Evolutionary conservation across 2,113 vertebrate species (phyloP).

Genomic region (Labrus mixtus): DNA sequence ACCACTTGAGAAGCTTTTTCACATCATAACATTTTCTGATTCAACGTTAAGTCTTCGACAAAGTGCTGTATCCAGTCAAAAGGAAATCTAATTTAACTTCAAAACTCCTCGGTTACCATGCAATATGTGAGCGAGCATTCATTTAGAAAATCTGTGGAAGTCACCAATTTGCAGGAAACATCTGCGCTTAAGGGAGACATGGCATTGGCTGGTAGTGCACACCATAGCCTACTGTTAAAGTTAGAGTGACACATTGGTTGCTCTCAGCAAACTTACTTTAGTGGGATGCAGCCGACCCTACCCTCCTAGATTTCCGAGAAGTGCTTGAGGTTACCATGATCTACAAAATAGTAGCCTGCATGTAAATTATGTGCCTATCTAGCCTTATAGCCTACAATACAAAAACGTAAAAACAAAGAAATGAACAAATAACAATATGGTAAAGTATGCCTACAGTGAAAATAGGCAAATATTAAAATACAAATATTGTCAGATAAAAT

Average conservation of each 20-base stretch:
- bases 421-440: no score
- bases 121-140: neutral
- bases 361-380: no score
- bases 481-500: no score
- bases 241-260: neutral
- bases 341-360: no score
- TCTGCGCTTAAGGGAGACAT: neutral
- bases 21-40: neutral
- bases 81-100: neutral
- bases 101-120: neutral
- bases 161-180: constrained; percentile 27
- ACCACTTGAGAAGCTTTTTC: constrained; percentile 1
- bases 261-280: neutral
- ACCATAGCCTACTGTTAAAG: neutral
- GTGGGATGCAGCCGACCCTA: neutral
- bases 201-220: neutral
- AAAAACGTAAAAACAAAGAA: no score
- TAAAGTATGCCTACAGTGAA: no score
- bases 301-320: neutral
- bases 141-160: neutral
- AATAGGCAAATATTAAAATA: no score
- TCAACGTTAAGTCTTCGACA: neutral
- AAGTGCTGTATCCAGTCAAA: neutral
- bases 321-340: no score
- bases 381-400: no score